Conservation (phyloP, 2,888 invertebrate species). For the Linnaemya tessellans region DNA sequence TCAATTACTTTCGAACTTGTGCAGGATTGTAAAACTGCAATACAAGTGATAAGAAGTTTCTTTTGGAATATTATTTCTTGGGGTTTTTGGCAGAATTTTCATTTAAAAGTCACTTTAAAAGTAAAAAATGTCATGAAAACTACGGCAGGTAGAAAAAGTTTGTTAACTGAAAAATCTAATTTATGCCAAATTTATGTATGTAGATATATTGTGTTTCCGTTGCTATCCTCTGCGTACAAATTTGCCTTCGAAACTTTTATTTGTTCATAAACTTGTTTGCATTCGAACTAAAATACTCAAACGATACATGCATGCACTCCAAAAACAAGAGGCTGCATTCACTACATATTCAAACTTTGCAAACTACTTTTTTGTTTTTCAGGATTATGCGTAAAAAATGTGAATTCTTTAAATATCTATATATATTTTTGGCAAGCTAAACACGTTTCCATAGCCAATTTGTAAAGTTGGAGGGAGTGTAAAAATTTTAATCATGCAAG, state of each 20-base stretch:
- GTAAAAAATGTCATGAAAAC: slow-evolving; percentile 21
- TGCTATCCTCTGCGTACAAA: slow-evolving; percentile 8
- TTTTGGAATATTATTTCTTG: neutral
- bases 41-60: slow-evolving; percentile 42
- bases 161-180: slow-evolving; percentile 24
- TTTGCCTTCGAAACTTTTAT: slow-evolving; percentile 20
- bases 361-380: slow-evolving; percentile 1
- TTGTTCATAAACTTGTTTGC: neutral
- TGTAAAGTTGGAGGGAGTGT: neutral
- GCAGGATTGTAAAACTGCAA: slow-evolving; percentile 2
- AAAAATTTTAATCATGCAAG: neutral
- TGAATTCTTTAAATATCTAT: slow-evolving; percentile 18
- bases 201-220: neutral
- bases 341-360: slow-evolving; percentile 12
- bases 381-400: slow-evolving; percentile 30
- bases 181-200: slow-evolving; percentile 35
- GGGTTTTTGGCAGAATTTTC: slow-evolving; percentile 16
- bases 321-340: slow-evolving; percentile 9
- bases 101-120: slow-evolving; percentile 8
- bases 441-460: neutral
- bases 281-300: neutral
- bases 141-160: slow-evolving; percentile 9
- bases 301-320: slow-evolving; percentile 8
- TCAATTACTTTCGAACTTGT: neutral
- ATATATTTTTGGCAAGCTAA: slow-evolving; percentile 5